Conservation (phyloP, 1,140 invertebrate species). For the Drosophila carrolli region DNA sequence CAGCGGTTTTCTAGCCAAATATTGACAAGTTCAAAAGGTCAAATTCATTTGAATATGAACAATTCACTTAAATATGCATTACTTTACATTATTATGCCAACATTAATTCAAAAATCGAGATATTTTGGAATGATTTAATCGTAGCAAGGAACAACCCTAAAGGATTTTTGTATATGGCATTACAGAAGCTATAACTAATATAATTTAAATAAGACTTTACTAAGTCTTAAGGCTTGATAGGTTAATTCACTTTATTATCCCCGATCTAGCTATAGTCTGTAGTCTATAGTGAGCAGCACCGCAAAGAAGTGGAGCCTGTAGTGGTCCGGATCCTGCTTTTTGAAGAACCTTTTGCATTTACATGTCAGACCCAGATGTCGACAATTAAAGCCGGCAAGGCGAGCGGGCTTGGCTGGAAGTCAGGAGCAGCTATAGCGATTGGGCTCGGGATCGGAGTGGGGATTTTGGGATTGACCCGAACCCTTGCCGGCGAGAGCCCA, state of each 20-base stretch:
- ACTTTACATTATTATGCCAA: too few relatives aligned
- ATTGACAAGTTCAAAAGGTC: too few relatives aligned
- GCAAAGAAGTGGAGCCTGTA: constrained; percentile 9
- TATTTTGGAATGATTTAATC: too few relatives aligned
- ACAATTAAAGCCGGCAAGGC: constrained; percentile 69
- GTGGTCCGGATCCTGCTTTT: constrained; percentile 22
- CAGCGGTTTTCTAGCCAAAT: not conserved
- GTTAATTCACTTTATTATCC: too few relatives aligned
- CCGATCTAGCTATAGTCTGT: not conserved
- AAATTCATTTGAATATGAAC: not conserved
- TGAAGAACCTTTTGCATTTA: constrained; percentile 76
- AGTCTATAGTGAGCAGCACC: constrained; percentile 7
- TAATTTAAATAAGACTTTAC: too few relatives aligned
- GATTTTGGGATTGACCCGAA: constrained; percentile 28
- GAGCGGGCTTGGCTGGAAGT: constrained; percentile 1
- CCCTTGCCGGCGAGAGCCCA: constrained; percentile 29
- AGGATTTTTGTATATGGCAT: too few relatives aligned
- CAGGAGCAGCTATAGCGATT: constrained; percentile 22
- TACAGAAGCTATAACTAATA: too few relatives aligned
- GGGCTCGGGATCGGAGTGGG: constrained; percentile 11
- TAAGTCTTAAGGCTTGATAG: too few relatives aligned
- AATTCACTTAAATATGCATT: too few relatives aligned
- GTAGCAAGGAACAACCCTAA: too few relatives aligned
- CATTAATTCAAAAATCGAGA: too few relatives aligned
- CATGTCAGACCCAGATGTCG: constrained; percentile 73